Evolutionary conservation across 1,140 invertebrate genomes (phyloP), one percentile per base, ranked within the genome.

Genomic region (Zaprionus nigranus): DNA sequence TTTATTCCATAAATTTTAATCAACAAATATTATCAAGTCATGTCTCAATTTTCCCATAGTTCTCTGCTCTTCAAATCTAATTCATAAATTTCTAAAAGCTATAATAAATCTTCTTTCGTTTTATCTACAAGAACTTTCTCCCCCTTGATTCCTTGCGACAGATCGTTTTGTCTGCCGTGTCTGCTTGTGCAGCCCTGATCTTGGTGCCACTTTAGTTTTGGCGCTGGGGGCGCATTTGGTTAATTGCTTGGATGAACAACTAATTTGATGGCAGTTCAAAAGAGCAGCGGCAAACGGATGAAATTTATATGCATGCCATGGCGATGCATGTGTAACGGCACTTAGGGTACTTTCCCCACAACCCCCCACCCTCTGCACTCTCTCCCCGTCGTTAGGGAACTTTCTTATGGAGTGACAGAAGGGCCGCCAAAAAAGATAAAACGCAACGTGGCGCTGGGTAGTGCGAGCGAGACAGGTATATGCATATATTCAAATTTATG

Each of bases 211-310:
- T 53, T 66, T 56, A 61, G 51, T 66, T 57, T 59, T 57, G 58
- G 58, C 72, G 67, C 24, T 58, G 30, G 17, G n/a, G 51, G 56
- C 66, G 78, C 77, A 81, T 83, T 88, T 84, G 72, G 79, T 85
- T 92, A 91, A 92, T 92, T 92, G 91, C 81, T 74, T 88, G 83
- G 82, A 85, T 91, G 90, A 85, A 65, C 81, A 85, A 88, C 91
- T 91, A 88, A 91, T 92, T 87, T 82, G 87, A 76, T 82, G 81
- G 85, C 86, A 82, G 79, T 82, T 90, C 85, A 85, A 88, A 85
- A 75, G 86, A 88, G 54, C 81, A 81, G 70, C 82, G 81, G 78
- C 87, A 75, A 87, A 84, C 84, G 83, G 70, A 84, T 84, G 63
- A 78, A 87, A 84, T 88, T 83, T 86, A 87, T 88, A 73, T 82